Evolutionary conservation across 92 coral and sea anemone species (phyloP).

Genomic region (Zoanthus sansibaricus): DNA sequence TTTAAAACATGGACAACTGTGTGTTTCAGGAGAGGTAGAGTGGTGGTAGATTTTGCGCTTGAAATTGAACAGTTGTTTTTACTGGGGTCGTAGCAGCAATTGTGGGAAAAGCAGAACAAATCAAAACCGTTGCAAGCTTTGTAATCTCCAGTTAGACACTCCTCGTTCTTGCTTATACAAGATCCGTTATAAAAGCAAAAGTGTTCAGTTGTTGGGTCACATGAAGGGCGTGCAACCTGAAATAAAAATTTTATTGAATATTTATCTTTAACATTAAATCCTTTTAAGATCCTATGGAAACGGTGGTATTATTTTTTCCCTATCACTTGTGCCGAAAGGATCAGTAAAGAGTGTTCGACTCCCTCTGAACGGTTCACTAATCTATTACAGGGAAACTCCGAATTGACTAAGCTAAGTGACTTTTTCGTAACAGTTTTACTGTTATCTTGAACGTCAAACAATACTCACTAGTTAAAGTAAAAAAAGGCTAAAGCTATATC

Average conservation of each 20-base stretch:
- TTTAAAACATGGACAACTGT: slow-evolving; percentile 53
- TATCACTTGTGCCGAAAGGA: no score
- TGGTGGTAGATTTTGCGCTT: slow-evolving; percentile 23
- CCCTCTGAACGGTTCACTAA: no score
- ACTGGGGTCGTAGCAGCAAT: slow-evolving; percentile 54
- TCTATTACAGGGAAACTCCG: no score
- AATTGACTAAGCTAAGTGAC: no score
- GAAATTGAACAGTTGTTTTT: slow-evolving; percentile 46
- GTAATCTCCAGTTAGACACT: slow-evolving; percentile 7
- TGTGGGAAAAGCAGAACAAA: slow-evolving; percentile 64
- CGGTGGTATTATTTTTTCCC: not conserved
- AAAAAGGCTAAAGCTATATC: no score
- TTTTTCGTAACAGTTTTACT: no score
- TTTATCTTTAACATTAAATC: not conserved
- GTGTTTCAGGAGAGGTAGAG: slow-evolving; percentile 37
- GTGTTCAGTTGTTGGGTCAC: slow-evolving; percentile 26
- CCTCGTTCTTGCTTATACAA: slow-evolving; percentile 39
- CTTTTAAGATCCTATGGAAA: not conserved
- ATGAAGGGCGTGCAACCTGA: slow-evolving; percentile 59
- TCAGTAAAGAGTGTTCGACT: no score
- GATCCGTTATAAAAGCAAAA: slow-evolving; percentile 56
- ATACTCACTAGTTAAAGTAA: no score
- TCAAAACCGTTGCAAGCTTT: slow-evolving; percentile 57
- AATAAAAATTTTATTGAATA: not conserved
- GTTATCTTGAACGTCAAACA: no score